Evolutionary conservation across 2,113 vertebrate species (phyloP), one percentile per base, ranked within the genome.

Genomic region (Rhipidura dahli): DNA sequence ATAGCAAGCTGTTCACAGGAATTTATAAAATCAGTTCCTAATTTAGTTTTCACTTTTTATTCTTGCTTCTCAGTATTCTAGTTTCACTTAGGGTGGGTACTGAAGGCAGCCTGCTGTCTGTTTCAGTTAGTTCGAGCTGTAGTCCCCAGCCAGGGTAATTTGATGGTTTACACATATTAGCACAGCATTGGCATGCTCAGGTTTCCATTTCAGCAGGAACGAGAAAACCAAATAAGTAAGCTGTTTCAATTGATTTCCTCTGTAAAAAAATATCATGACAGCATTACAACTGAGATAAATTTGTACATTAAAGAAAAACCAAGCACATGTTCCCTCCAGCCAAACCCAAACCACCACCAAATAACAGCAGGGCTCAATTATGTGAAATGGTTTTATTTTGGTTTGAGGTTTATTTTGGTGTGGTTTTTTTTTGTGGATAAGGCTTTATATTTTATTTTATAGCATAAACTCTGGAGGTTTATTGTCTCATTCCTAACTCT

Each of bases 21-120:
- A 51, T 87, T 83, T 73, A 65, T 47, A 87, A 90, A 84, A 94
- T 73, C 35, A 54, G 30, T 54, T 59, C 37, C 68, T 80, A 83
- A 90, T 90, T 77, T 91, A 70, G 71, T 88, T 95, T 90, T 88
- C 35, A 56, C 35, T 77, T 96, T 79, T 90, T 91, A 86, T 88
- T 88, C 75, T 88, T 93, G 57, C 44, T 85, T 81, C 60, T 64
- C 47, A 49, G 39, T 68, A 70, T 90, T 94, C 22, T 63, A 39
- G 44, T 60, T 95, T 93, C 53, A 26, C 31, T 90, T 88, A 50
- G 22, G 20, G 51, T 49, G 26, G 40, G 37, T 76, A 92, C 84
- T 57, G 60, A 70, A 93, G 89, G 76, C 51, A 83, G 40, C 68
- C 28, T 82, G 40, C 79, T 90, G 64, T 81, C 92, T 83, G 35